Percentiles rank a stretch among this genome's conserved stretches.
Conservation (phyloP, 2,888 invertebrate genomes). For the Drosophila limbata region DNA sequence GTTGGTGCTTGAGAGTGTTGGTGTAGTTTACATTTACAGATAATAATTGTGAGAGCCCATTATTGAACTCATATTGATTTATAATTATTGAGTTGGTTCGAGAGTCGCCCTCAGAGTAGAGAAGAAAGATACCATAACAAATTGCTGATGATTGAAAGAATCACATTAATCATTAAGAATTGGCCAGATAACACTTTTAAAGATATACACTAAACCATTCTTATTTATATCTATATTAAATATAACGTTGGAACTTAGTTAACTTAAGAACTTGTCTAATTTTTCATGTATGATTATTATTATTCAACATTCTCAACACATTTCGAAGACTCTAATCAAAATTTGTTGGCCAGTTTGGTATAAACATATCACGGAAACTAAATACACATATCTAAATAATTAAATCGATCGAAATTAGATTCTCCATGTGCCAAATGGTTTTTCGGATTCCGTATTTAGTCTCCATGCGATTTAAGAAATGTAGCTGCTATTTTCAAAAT, state of each 20-base stretch:
- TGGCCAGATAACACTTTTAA: neutral
- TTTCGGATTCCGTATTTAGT: neutral
- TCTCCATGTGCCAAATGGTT: conserved; percentile 11
- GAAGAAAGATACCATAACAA: conserved; percentile 3
- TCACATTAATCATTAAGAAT: neutral
- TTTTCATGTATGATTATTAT: no score
- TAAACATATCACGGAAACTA: conserved; percentile 2
- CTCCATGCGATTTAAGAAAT: conserved; percentile 36
- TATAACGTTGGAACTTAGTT: no score
- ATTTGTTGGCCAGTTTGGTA: neutral
- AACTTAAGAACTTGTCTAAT: no score
- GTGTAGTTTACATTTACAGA: conserved; percentile 58
- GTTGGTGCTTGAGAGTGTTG: conserved; percentile 32
- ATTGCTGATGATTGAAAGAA: conserved; percentile 9
- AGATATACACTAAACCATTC: neutral
- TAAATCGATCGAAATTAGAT: conserved; percentile 1
- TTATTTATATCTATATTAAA: no score
- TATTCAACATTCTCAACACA: neutral
- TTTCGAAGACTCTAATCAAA: neutral
- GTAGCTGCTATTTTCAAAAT: conserved; percentile 49
- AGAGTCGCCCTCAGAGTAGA: conserved; percentile 6
- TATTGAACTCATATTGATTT: conserved; percentile 74
- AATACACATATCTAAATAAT: conserved; percentile 11
- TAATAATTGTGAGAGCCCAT: conserved; percentile 75
- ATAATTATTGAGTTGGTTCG: conserved; percentile 60